Base-by-base conservation (phyloP, 2,113 vertebrate species). In the Oxyura jamaicensis region DNA sequence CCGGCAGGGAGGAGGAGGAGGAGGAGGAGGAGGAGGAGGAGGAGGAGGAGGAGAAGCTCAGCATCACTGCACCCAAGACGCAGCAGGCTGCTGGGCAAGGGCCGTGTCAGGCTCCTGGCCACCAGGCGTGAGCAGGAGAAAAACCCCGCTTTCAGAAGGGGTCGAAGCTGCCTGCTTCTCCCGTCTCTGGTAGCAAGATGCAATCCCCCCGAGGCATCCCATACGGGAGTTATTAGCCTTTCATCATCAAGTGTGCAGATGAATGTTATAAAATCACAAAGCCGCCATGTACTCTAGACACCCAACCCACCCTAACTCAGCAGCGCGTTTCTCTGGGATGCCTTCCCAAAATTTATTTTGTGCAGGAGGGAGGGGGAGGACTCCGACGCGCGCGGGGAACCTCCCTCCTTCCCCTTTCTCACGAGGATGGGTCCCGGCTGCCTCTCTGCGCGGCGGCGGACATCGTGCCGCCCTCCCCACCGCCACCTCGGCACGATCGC, bases 401-500 rank as follows among this genome's bases (percentile, higher is more conserved):
- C 23, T 83, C 39, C n/a, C 28, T 63, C 42, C 60, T 35, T 8
- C 22, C n/a, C 4, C 35, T 48, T 83, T 52, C 56, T 53, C 55
- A 13, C 1, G 1, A 50, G 60, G 75, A 36, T 16, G 13, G 25
- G 77, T 67, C 46, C 67, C 53, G 31, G 25, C 63, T 73, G n/a
- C 63, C 77, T 69, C 11, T 63, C 29, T 59, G 36, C 4, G 21
- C 0, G 0, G 36, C 39, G 25, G 25, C 79, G 28, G 4, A 18
- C n/a, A 5, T 1, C 18, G 39, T 3, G 44, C 13, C 6, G 3
- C 15, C 33, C n/a, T 59, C 69, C 66, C 36, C 29, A 19, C 4
- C 7, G 7, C n/a, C 72, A 69, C 6, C 0, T 13, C 79, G n/a
- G 69, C 0, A 0, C 68, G 16, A 26, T 6, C 41, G 42, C 53